Base-by-base conservation (phyloP, 1,140 invertebrate species). In the Cephus cinctus region DNA sequence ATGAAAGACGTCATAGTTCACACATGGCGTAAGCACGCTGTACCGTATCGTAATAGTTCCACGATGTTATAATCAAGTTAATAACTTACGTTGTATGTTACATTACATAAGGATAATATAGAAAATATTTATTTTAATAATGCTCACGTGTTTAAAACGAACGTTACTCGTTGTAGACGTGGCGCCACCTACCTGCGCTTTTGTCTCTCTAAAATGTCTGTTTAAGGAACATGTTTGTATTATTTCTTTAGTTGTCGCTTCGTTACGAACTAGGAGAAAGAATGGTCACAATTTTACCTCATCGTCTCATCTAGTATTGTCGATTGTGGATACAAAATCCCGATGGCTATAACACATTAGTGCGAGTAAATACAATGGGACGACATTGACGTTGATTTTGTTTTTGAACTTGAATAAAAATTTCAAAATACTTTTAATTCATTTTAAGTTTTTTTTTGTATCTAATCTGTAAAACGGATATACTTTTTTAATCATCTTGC, bases 51-150 rank as follows among this genome's bases (percentile, higher is more conserved):
- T 52, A 55, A 63, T 65, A 66, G 54, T 59, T 69, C 57, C 67
- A 66, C 61, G 52, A 62, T 61, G 52, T 62, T 70, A 55, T 43
- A 67, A 69, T 50, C 58, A 59, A 67, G 61, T 67, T 69, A 57
- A 63, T 56, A 59, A n/a, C 49, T 52, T 61, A 52, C 50, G 66
- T 69, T 70, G n/a, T n/a, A 57, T 31, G 61, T 64, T 63, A 63
- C 50, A 61, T 43, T 57, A 55, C 54, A 54, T 54, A 56, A 68
- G 56, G 43, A 69, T 69, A 69, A 58, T 56, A 64, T 60, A 68
- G 51, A 61, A 63, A 59, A 69, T 71, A 71, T 71, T 74, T 73
- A 69, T 74, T 71, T 72, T 74, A 65, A 66, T 71, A 41, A 73
- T 64, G 59, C 54, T 67, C 57, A 56, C 45, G 52, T 54, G 41